Evolutionary conservation across 2,888 invertebrate species (phyloP), one percentile per base, ranked within the genome.

Genomic region (Cactoblastis cactorum): DNA sequence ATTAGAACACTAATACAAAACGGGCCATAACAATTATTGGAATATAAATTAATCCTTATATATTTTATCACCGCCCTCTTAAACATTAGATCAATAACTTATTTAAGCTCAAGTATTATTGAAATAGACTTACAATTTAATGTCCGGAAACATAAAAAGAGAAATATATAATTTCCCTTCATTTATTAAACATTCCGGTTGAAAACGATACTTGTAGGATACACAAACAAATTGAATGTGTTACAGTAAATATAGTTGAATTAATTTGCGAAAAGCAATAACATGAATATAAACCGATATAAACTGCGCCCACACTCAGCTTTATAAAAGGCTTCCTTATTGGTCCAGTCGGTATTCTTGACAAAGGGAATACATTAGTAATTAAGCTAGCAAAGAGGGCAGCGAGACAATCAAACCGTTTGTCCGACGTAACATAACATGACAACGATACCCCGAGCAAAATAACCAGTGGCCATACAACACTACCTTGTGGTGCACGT

Each of bases 351-450:
- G 41, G 49, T 59, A 58, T 64, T 59, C 64, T 69, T 62, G 58
- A 75, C 73, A 72, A 76, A 71, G 66, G 63, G 64, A 61, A 65
- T 67, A 72, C 74, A 69, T 65, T 74, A 67, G 71, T 79, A 80
- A 79, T 81, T 81, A 80, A 80, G 71, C 77, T 59, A 67, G 70
- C 73, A 71, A 61, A 61, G 41, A 41, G 41, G 33, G 49, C 22
- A 49, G 32, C 49, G 54, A 59, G 65, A 75, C 71, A 76, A 74
- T 77, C 75, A 77, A 62, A 71, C 68, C 69, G 64, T 82, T 82
- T 83, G 80, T 79, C 76, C 70, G 53, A 56, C 55, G 58, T 62
- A 66, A 64, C 67, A 59, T 63, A 67, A 70, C 69, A 69, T 66
- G 73, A 70, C 77, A 72, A 65, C 58, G 58, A 63, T 68, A 68